Conservation (phyloP, 2,888 invertebrate species). For the Lycophotia porphyrea region DNA sequence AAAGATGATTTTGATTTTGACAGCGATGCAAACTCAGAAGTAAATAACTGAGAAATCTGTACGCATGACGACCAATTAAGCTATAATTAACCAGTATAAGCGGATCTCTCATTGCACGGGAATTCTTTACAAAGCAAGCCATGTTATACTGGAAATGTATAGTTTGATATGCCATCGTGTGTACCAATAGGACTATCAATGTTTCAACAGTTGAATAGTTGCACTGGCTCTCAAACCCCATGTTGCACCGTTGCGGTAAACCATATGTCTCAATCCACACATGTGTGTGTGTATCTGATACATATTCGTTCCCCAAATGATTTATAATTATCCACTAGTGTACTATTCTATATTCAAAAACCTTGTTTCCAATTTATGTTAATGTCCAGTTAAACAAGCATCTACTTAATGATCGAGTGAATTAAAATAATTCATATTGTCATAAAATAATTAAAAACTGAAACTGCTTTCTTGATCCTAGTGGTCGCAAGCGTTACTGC, state of each 20-base stretch:
- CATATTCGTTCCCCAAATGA: constrained; percentile 32
- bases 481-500: background rate
- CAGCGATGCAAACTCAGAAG: no score
- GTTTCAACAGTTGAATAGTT: constrained; percentile 19
- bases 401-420: background rate
- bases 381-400: background rate
- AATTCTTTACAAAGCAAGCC: no score
- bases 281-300: no score
- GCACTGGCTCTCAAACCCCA: background rate
- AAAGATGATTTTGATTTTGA: background rate
- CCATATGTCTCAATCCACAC: constrained; percentile 14
- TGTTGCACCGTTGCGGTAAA: background rate
- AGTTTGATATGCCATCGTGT: no score
- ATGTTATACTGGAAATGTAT: background rate
- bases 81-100: no score
- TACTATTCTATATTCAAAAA: background rate
- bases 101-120: no score
- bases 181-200: constrained; percentile 7
- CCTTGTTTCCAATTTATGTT: background rate
- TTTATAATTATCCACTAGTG: constrained; percentile 1
- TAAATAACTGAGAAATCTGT: no score
- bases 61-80: no score
- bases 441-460: no score
- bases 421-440: background rate
- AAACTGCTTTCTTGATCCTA: background rate